Percentiles rank a stretch among this genome's conserved stretches.
Evolutionary conservation across 1,140 invertebrate species (phyloP).

Genomic region (Drosophila santomea): DNA sequence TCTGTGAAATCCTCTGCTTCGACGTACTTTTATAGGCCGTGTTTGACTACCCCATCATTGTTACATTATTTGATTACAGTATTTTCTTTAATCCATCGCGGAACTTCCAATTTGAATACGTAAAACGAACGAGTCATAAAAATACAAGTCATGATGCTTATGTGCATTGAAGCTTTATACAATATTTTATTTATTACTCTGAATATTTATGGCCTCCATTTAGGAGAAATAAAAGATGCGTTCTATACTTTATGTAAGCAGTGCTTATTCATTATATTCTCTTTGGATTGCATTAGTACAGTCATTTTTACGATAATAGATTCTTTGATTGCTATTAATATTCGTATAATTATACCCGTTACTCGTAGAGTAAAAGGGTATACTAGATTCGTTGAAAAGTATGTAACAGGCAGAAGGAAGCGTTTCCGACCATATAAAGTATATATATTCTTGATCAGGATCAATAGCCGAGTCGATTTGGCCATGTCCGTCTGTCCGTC

Average conservation of each 20-base stretch:
- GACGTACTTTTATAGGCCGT: slow-evolving; percentile 19
- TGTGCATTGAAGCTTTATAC: neutral
- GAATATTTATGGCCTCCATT: neutral
- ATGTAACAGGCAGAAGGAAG: too few species aligned
- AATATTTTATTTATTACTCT: too few species aligned
- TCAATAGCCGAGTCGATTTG: too few species aligned
- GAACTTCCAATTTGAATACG: slow-evolving; percentile 9
- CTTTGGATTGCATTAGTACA: neutral
- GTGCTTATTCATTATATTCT: neutral
- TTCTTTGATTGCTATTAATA: too few species aligned
- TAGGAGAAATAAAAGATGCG: neutral
- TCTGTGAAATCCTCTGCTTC: neutral
- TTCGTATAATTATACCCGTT: too few species aligned
- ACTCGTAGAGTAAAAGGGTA: too few species aligned
- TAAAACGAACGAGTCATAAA: neutral
- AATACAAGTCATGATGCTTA: neutral
- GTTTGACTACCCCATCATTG: neutral
- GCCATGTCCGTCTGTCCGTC: too few species aligned
- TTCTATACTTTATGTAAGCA: neutral
- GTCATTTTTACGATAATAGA: neutral
- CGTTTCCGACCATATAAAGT: too few species aligned
- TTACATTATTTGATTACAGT: slow-evolving; percentile 32
- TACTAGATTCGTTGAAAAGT: too few species aligned
- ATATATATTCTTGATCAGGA: too few species aligned
- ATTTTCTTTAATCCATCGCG: slow-evolving; percentile 11